Base-by-base conservation (phyloP, 2,797 vertebrate genomes). In the Vultur gryphus region DNA sequence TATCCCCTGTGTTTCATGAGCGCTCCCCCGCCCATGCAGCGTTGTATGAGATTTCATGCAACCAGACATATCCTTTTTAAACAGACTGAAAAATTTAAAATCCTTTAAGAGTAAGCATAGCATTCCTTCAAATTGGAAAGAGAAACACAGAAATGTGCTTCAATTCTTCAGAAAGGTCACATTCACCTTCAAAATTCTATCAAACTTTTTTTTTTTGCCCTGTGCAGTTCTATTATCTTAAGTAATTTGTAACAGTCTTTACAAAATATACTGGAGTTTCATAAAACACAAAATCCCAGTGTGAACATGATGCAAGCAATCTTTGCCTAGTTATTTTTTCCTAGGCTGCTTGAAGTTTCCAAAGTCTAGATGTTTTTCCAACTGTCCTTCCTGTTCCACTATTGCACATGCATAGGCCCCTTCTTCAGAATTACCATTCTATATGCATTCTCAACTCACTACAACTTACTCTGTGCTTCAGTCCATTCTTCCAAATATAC, bases 21-120 rank as follows among this genome's bases (percentile, higher is more conserved):
- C 11, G 5, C 86, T 95, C 80, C 65, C 92, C 86, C 3, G 3
- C 77, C 82, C 85, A 39, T 73, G 78, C 93, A 57, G 91, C 14
- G 3, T 6, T n/a, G 31, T 90, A 88, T 14, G 89, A 93, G 92
- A 95, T 90, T 95, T 96, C 96, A 95, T 12, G 5, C 89, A 90
- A 88, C 29, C 94, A 93, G 85, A 81, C 86, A 4, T 0, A 6
- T 48, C 73, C 83, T 82, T 93, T 96, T 83, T 13, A 90, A 92
- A 93, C 48, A 82, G 77, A 28, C 87, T 91, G 89, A 78, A 89
- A 96, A 90, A 76, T 62, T 52, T 73, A 8, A 85, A 95, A 84
- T 59, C 84, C 76, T 95, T 52, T 65, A 61, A 89, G 46, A 89
- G 81, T 5, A 94, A 54, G 75, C 66, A 80, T 7, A 93, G 81